Conservation (phyloP, 1,140 invertebrate genomes). For the Rhopalosiphum maidis region DNA sequence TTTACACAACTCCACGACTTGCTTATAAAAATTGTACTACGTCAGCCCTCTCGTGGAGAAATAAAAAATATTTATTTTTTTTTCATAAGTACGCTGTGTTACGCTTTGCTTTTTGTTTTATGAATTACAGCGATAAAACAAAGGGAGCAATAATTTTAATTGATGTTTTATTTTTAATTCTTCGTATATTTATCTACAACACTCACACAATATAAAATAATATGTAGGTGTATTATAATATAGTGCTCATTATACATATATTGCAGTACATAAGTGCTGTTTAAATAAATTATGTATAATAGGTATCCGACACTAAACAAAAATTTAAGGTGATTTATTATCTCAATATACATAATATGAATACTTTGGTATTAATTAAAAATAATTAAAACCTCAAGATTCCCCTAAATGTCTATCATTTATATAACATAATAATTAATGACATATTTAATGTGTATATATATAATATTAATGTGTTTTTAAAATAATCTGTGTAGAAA, state of each 20-base stretch:
- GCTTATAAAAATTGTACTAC: neutral
- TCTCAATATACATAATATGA: no score
- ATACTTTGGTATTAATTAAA: no score
- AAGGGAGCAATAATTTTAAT: neutral
- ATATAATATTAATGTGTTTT: no score
- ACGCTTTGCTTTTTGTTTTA: neutral
- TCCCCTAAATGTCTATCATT: no score
- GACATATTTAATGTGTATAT: no score
- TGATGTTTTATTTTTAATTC: neutral
- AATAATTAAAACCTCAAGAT: no score
- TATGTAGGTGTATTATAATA: neutral
- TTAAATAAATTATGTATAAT: no score
- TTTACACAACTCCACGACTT: neutral
- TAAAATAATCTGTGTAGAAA: no score
- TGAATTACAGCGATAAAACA: neutral
- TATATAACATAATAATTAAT: no score
- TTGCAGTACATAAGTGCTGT: no score
- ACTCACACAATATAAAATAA: neutral
- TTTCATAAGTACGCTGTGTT: neutral
- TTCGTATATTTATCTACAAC: neutral
- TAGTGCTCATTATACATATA: neutral
- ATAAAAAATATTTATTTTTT: neutral
- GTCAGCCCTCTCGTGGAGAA: slow-evolving; percentile 42
- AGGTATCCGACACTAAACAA: no score
- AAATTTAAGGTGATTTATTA: no score